Base-by-base conservation (phyloP, 2,888 invertebrate species). In the Trilocha varians region DNA sequence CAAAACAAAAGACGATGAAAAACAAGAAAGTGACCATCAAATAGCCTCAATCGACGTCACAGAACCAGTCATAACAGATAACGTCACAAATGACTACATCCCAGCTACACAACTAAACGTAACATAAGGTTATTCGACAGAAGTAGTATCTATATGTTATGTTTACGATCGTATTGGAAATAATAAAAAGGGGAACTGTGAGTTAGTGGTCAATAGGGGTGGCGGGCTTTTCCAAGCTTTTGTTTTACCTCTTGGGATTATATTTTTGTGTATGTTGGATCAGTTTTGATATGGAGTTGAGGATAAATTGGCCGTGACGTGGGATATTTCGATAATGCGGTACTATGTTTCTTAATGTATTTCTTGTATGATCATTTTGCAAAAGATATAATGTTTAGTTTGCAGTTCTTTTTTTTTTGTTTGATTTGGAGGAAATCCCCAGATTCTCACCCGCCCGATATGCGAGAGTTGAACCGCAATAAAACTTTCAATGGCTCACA, bases 71-170 rank as follows among this genome's bases (percentile, higher is more conserved):
- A 25, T 25, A 25, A 18, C 18, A 18, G 18, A 18, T 18, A 25
- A 4, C 25, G 25, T 25, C 11, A 25, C 25, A 25, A 25, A 25
- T 25, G 11, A 11, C 11, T 9, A 25, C 11, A 25, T 9, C 25
- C 8, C 25, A 3, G 25, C 25, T 25, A 25, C 11, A 25, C 25
- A 25, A 11, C 25, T 25, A 25, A 34, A 14, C 16, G 39, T 34
- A 39, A 39, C 39, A 39, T 38, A 38, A 32, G 38, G 15, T 9
- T 38, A 32, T 14, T 16, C 17, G 3, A 16, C 5, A 16, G 36
- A 36, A 41, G 35, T 40, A 41, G 43, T 43, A 43, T 35, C 43
- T 38, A 43, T 46, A 46, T 38, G 38, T 46, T 46, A 46, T 43
- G 40, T 46, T 46, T 43, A 46, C 43, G 40, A 34, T 36, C 39